Percentiles rank a stretch among this genome's conserved stretches.
Evolutionary conservation across 2,888 invertebrate species (phyloP).

Genomic region (Papilio demoleus): DNA sequence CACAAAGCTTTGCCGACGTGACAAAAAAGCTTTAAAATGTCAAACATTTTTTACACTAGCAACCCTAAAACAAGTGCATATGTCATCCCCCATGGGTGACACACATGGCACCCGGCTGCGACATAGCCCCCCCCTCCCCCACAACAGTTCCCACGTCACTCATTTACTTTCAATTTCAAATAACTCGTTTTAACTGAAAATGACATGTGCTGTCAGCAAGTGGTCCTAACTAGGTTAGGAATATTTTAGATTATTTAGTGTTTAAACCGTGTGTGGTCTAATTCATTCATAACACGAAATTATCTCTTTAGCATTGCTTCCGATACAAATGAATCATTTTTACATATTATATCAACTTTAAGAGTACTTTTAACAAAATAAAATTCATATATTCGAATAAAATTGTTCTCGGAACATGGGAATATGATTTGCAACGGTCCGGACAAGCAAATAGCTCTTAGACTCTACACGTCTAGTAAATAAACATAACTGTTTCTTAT

Average conservation of each 20-base stretch:
- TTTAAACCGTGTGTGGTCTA: constrained; percentile 5
- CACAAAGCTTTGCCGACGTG: constrained; percentile 30
- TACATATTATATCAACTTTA: too few species aligned
- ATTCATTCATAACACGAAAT: neutral
- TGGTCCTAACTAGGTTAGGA: neutral
- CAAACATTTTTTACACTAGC: constrained; percentile 47
- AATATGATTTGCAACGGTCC: too few species aligned
- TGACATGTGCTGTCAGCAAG: constrained; percentile 24
- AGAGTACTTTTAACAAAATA: too few species aligned
- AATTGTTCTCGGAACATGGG: too few species aligned
- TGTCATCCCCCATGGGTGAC: constrained; percentile 66
- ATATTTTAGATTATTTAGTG: constrained; percentile 5
- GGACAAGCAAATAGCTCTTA: neutral
- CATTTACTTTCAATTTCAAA: constrained; percentile 30
- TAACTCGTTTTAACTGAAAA: constrained; percentile 29
- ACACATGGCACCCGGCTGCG: constrained; percentile 71
- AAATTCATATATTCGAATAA: too few species aligned
- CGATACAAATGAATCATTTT: too few species aligned
- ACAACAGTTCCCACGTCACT: constrained; percentile 36
- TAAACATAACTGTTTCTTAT: neutral
- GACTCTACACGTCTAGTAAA: neutral
- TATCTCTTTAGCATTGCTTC: too few species aligned
- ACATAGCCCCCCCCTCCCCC: constrained; percentile 46
- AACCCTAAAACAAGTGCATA: constrained; percentile 60
- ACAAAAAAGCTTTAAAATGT: constrained; percentile 30